Evolutionary conservation across 2,113 vertebrate genomes (phyloP), one percentile per base, ranked within the genome.

Genomic region (Neolamprologus sp.): DNA sequence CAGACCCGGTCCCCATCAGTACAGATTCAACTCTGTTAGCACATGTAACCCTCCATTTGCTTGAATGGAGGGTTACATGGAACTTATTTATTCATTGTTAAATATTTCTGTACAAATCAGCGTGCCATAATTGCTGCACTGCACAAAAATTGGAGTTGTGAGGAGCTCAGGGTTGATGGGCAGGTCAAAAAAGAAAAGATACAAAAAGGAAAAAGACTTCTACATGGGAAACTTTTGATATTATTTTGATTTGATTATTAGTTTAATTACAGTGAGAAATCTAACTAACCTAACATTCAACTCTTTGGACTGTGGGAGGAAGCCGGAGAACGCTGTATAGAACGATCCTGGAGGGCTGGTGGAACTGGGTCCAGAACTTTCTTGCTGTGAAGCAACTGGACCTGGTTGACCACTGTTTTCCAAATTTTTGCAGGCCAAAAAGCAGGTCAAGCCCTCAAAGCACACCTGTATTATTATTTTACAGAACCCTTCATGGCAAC

Each of bases 11-110:
- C 17, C 19, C 60, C 60, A 65, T 65, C 17, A 65, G 60, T n/a
- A 35, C 19, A 37, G 17, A 37, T 5, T 65, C 17, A 0, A 35
- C 17, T 35, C 10, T 37, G 60, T 37, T 68, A 68, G 33, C 63
- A 68, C 60, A 65, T 0, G 31, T 35, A 65, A 65, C 10, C 60
- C 9, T 33, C 28, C 16, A 33, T 11, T 33, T 19, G 2, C 5
- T 60, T 19, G 28, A 33, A 33, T 11, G 58, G 28, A 33, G 14
- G 28, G 14, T 60, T 33, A 60, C 1, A 60, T 3, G 16, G 16
- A 10, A 33, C 6, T 11, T 3, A 11, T 65, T 65, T 35, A 37
- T 65, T n/a, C 1, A 0, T 35, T 63, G 0, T 65, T 35, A 35
- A 68, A 40, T 40, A 40, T 14, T 23, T 40, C 63, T 40, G n/a